phyloP scores from a whole-genome alignment of 2,888 invertebrate species.

The Oligia latruncula region DNA sequence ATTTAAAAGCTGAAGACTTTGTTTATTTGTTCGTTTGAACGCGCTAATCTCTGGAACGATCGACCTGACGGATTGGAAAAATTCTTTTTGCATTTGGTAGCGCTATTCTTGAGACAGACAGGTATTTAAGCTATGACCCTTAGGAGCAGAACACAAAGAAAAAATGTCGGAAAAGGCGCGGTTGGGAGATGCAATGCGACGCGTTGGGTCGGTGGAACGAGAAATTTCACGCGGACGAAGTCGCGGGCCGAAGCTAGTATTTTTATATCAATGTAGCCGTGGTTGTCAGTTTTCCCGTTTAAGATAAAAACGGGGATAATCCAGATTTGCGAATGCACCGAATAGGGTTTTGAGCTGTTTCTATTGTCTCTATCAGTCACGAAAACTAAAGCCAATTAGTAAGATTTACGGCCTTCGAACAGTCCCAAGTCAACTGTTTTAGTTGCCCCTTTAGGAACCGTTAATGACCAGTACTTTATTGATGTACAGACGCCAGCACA shows the following conservation, averaged over 20 bases:
- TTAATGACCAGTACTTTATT: neutral
- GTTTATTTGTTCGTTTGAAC: no score
- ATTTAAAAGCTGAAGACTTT: no score
- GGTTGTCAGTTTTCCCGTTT: neutral
- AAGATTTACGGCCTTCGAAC: neutral
- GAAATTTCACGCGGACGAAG: no score
- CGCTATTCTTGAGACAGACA: no score
- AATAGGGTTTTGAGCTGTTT: constrained; percentile 2
- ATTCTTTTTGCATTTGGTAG: no score
- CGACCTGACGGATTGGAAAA: no score
- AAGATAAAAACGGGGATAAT: neutral
- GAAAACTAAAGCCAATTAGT: constrained; percentile 1
- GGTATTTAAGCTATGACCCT: no score
- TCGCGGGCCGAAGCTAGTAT: neutral
- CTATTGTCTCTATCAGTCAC: neutral
- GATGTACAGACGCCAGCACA: neutral
- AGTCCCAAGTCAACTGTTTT: constrained; percentile 2
- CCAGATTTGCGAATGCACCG: neutral
- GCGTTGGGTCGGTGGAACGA: no score
- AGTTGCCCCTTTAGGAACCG: neutral
- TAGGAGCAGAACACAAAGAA: no score
- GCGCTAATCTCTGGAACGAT: no score
- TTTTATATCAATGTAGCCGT: neutral
- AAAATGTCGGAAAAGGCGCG: no score
- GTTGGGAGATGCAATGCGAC: no score